These are phyloP conservation scores for Aotus griseimembra DNA, from an alignment of 2,797 vertebrate species.

Conservation along the genomic window DNA sequence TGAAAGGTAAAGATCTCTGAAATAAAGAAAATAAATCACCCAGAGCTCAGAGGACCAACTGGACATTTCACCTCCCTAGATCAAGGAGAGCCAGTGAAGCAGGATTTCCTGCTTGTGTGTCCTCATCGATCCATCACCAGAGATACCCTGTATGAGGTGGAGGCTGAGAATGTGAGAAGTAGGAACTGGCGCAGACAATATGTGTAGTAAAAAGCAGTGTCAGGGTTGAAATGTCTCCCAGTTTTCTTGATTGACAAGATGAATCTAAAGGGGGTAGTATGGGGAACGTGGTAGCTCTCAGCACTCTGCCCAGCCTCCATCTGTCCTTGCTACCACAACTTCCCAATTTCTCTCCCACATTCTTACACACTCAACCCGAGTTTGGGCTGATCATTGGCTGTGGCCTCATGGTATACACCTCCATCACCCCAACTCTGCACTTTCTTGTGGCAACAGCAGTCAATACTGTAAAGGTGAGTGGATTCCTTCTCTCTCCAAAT, in stretches of 20 bases:
- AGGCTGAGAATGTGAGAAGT: neutral
- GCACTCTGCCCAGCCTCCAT: neutral
- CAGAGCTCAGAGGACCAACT: neutral
- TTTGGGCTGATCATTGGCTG: neutral
- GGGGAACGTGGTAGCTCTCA: neutral
- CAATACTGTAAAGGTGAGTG: neutral
- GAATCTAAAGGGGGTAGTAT: neutral
- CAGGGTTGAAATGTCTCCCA: no score
- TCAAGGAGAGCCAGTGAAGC: neutral
- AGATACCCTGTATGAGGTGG: accelerated
- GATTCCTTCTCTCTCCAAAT: neutral
- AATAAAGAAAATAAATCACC: neutral
- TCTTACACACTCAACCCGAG: no score
- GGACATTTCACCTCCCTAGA: neutral
- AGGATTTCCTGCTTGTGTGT: no score
- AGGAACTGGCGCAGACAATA: no score
- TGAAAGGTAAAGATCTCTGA: neutral
- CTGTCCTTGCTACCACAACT: accelerated
- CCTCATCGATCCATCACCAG: neutral
- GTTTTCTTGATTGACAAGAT: neutral
- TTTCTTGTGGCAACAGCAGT: neutral
- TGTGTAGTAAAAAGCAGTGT: accelerated
- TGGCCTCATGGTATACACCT: neutral
- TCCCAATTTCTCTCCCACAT: neutral
- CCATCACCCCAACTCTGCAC: neutral